Percentiles rank a stretch among this genome's conserved stretches.
phyloP scores from a whole-genome alignment of 2,888 invertebrate species.

The Pilophorus perplexus region DNA sequence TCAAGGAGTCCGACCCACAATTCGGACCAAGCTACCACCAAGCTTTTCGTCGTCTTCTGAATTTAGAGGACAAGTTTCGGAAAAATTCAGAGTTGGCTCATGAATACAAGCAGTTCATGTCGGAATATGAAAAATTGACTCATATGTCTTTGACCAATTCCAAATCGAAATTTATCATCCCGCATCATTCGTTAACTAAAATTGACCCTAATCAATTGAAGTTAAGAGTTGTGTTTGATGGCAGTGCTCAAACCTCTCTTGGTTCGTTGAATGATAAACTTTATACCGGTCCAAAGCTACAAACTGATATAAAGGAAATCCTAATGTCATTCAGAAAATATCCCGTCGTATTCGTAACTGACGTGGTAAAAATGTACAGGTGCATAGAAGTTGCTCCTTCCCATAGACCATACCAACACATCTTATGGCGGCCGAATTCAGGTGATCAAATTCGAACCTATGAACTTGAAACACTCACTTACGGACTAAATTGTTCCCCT shows the following conservation, averaged over 20 bases:
- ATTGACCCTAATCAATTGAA: not conserved
- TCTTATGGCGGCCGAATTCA: slow-evolving; percentile 47
- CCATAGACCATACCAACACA: slow-evolving; percentile 46
- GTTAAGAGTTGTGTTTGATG: too few species aligned
- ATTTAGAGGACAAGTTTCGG: slow-evolving; percentile 13
- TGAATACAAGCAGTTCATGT: slow-evolving; percentile 24
- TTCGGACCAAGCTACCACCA: not conserved
- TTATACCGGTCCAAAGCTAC: slow-evolving; percentile 20
- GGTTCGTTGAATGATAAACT: slow-evolving; percentile 32
- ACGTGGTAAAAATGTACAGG: too few species aligned
- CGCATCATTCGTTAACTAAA: slow-evolving; percentile 29
- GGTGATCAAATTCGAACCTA: slow-evolving; percentile 34
- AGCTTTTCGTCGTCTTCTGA: not conserved
- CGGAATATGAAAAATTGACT: too few species aligned
- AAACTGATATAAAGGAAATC: slow-evolving; percentile 29
- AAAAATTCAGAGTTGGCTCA: not conserved
- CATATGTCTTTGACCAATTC: not conserved
- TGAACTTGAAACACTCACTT: slow-evolving; percentile 45
- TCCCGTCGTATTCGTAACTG: too few species aligned
- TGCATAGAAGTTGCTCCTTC: slow-evolving; percentile 27
- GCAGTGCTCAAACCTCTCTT: slow-evolving; percentile 26
- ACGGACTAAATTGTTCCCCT: slow-evolving; percentile 46
- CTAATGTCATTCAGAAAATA: slow-evolving; percentile 22
- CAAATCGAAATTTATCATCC: slow-evolving; percentile 15
- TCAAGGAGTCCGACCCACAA: slow-evolving; percentile 1